Evolutionary conservation across 2,888 invertebrate genomes (phyloP).

Genomic region (Drosophila meridionalis): DNA sequence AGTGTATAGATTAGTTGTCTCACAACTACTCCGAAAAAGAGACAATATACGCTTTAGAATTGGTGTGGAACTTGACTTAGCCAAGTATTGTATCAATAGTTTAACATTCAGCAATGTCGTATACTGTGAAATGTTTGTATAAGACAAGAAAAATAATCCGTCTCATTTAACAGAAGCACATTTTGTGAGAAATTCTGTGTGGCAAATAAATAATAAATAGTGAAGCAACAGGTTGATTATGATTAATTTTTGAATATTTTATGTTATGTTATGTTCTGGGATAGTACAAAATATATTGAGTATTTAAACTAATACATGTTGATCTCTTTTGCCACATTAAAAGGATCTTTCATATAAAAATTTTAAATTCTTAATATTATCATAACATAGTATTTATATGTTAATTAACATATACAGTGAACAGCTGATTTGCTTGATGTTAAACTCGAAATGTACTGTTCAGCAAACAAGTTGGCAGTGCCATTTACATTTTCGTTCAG

Average conservation of each 20-base stretch:
- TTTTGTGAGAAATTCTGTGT: not conserved
- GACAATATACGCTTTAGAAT: not conserved
- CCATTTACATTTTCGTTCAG: slow-evolving; percentile 9
- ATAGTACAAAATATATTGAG: not conserved
- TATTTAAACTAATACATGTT: not conserved
- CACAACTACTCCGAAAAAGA: not conserved
- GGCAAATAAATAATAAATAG: not conserved
- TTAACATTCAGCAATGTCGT: not conserved
- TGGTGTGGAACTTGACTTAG: not conserved
- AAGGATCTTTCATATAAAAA: not conserved
- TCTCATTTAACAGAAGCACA: not conserved
- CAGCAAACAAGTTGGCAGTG: slow-evolving; percentile 7
- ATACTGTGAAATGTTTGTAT: not conserved
- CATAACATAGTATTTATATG: not conserved
- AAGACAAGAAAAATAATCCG: not conserved
- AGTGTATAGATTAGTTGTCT: too few relatives aligned
- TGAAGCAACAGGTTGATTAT: not conserved
- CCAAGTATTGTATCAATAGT: not conserved
- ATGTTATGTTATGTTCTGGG: not conserved
- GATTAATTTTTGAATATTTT: not conserved
- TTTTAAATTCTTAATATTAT: not conserved
- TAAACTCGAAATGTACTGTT: slow-evolving; percentile 34
- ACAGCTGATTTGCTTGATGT: slow-evolving; percentile 31
- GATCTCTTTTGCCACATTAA: not conserved
- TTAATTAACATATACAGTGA: not conserved